Conservation (phyloP, 2,888 invertebrate genomes). For the Sthenelais limicola region DNA sequence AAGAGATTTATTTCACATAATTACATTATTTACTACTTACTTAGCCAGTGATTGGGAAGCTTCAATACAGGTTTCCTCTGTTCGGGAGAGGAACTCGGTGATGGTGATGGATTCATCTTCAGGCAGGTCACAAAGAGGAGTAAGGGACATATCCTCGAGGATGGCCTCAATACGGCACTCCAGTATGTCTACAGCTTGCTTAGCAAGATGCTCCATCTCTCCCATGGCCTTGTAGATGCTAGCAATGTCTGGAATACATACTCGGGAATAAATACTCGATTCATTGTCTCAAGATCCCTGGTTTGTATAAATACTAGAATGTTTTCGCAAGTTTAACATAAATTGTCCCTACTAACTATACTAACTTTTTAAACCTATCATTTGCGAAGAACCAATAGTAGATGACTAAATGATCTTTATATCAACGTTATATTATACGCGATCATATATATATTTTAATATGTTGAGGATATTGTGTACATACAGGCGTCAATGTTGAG, state of each 20-base stretch:
- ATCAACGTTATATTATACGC: too few relatives aligned
- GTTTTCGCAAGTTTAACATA: too few relatives aligned
- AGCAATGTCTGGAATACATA: conserved; percentile 62
- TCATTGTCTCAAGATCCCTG: too few relatives aligned
- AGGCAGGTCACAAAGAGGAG: conserved; percentile 85
- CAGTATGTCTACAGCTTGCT: conserved; percentile 89
- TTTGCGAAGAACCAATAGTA: too few relatives aligned
- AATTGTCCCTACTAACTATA: too few relatives aligned
- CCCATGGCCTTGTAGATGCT: conserved; percentile 63
- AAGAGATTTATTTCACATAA: too few relatives aligned
- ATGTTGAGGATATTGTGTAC: conserved; percentile 79
- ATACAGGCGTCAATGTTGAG: conserved; percentile 76
- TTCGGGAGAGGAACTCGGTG: conserved; percentile 87
- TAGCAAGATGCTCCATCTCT: conserved; percentile 67
- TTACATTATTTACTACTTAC: too few relatives aligned
- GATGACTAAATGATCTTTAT: too few relatives aligned
- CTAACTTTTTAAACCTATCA: too few relatives aligned
- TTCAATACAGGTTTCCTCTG: conserved; percentile 78
- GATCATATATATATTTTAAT: too few relatives aligned
- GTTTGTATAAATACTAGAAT: too few relatives aligned
- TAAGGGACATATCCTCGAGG: conserved; percentile 87
- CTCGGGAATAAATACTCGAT: too few relatives aligned
- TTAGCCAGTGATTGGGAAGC: conserved; percentile 71
- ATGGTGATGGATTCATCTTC: conserved; percentile 88
- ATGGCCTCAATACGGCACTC: conserved; percentile 91